Conservation (phyloP, 1,140 invertebrate species). For the Drosophila paulistorum region DNA sequence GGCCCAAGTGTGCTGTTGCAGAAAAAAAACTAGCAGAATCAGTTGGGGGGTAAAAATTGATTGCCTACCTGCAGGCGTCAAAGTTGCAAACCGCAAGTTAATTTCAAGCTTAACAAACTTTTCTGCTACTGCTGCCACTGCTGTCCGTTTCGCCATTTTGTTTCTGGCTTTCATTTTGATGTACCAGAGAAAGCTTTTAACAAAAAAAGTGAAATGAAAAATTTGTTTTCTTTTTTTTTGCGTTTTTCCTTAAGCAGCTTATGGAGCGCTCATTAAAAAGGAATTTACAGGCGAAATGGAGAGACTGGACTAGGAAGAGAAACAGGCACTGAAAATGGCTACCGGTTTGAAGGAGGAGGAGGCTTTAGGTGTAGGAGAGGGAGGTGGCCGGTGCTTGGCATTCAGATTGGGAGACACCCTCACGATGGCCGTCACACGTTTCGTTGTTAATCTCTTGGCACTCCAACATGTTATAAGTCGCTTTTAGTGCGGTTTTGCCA, state of each 20-base stretch:
- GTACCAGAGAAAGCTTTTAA: constrained; percentile 79
- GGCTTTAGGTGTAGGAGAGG: too few relatives aligned
- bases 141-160: constrained; percentile 21
- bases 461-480: constrained; percentile 82
- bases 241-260: constrained; percentile 70
- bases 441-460: constrained; percentile 79
- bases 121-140: constrained; percentile 2
- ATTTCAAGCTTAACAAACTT: constrained; percentile 80
- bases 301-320: not conserved
- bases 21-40: constrained; percentile 26
- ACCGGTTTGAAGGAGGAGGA: not conserved
- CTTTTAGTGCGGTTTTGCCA: constrained; percentile 79
- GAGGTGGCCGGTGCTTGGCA: not conserved
- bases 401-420: not conserved
- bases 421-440: constrained; percentile 35
- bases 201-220: constrained; percentile 45
- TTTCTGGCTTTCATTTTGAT: constrained; percentile 60
- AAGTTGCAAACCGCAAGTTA: constrained; percentile 78
- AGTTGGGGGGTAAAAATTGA: constrained; percentile 54
- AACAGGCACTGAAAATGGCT: not conserved
- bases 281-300: constrained; percentile 68
- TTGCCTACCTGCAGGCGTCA: constrained; percentile 78
- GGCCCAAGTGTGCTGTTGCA: constrained; percentile 56
- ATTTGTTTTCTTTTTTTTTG: constrained; percentile 30
- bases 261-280: constrained; percentile 79